These are phyloP conservation scores for Machimus atricapillus DNA, from an alignment of 2,888 invertebrate species.

Conservation along the genomic window DNA sequence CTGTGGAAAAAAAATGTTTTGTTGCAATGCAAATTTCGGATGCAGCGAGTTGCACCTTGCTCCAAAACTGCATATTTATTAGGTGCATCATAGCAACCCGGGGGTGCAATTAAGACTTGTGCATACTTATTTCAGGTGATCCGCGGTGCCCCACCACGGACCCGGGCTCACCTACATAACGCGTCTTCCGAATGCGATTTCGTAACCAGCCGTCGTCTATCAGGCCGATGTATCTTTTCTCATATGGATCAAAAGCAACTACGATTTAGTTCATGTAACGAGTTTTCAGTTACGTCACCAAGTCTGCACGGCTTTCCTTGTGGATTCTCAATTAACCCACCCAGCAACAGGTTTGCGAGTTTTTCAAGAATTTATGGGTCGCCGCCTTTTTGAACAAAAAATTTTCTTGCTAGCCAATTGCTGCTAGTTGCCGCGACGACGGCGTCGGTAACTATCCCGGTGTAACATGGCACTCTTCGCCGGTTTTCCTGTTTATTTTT, in stretches of 20 bases:
- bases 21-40: conserved; percentile 34
- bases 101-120: background rate
- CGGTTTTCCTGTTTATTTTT: conserved; percentile 17
- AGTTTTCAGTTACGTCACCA: conserved; percentile 30
- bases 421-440: background rate
- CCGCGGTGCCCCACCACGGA: background rate
- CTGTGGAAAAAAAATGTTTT: background rate
- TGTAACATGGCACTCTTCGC: background rate
- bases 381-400: conserved; percentile 15
- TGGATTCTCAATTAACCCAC: conserved; percentile 32
- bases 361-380: conserved; percentile 36
- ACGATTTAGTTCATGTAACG: conserved; percentile 2
- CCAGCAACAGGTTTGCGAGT: conserved; percentile 27
- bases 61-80: background rate
- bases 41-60: conserved; percentile 5
- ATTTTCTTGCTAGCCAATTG: background rate
- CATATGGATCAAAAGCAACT: conserved; percentile 1
- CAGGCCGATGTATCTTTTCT: background rate
- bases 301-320: conserved; percentile 23
- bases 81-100: background rate
- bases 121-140: background rate
- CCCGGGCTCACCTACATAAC: conserved; percentile 18
- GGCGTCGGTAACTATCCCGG: conserved; percentile 15
- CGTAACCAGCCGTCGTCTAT: conserved; percentile 13
- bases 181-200: conserved; percentile 33